Percentiles rank a stretch among this genome's conserved stretches.
Evolutionary conservation across 1,140 invertebrate species (phyloP).

Genomic region (Danaus melanippus): DNA sequence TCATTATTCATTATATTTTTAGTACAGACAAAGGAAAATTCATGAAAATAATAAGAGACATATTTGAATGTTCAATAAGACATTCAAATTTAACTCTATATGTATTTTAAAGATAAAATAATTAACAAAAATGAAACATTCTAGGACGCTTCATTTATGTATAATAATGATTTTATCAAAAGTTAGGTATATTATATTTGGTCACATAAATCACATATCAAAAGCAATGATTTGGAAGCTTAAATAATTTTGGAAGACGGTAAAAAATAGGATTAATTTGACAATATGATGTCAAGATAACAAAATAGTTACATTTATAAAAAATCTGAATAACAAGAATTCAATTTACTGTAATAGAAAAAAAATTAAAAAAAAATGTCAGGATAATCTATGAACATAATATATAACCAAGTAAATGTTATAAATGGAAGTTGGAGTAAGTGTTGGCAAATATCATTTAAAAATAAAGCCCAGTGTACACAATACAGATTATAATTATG

Average conservation of each 20-base stretch:
- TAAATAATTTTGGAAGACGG: conserved; percentile 29
- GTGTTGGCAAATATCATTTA: no score
- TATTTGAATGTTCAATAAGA: no score
- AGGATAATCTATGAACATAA: neutral
- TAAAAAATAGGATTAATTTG: conserved; percentile 1
- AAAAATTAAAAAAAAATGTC: neutral
- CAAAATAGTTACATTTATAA: neutral
- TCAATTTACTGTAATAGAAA: neutral
- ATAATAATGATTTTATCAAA: conserved; percentile 32
- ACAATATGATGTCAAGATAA: neutral
- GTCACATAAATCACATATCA: conserved; percentile 49
- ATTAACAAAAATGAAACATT: no score
- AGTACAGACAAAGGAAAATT: no score
- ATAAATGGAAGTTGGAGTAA: conserved; percentile 5
- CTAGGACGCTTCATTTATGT: conserved; percentile 11
- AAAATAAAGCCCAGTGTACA: no score
- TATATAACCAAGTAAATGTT: conserved; percentile 7
- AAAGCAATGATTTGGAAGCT: conserved; percentile 23
- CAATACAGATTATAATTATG: no score
- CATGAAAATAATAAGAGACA: no score
- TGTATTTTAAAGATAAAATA: no score
- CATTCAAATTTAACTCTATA: no score
- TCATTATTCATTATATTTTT: conserved; percentile 21
- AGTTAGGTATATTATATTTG: conserved; percentile 45
- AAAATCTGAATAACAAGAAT: neutral